These are phyloP conservation scores for Hydriomena furcata DNA, from an alignment of 2,888 invertebrate genomes.

Conservation along the genomic window DNA sequence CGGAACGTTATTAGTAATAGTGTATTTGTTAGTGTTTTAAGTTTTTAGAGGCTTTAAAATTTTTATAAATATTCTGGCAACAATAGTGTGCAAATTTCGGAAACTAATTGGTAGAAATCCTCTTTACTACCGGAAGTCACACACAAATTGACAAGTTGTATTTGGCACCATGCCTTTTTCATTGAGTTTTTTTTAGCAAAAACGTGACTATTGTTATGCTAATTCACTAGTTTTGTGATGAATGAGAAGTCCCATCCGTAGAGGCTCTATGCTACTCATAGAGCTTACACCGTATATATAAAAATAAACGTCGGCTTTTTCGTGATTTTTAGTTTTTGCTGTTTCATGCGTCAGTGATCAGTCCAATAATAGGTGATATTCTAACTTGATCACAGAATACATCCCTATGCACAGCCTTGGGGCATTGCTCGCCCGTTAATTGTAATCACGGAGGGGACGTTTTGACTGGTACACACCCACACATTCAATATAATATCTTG, in stretches of 20 bases:
- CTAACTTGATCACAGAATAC: constrained; percentile 5
- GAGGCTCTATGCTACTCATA: neutral
- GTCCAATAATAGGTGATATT: constrained; percentile 6
- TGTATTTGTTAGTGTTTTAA: neutral
- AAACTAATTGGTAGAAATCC: neutral
- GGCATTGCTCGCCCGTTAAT: constrained; percentile 20
- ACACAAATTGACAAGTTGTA: no score
- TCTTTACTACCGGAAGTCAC: no score
- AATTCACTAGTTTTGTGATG: no score
- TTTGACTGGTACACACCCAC: constrained; percentile 17
- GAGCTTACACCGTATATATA: neutral
- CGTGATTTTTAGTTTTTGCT: constrained; percentile 5
- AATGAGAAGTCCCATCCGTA: neutral
- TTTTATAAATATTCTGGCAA: no score
- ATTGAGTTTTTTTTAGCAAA: no score
- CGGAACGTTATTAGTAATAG: constrained; percentile 6
- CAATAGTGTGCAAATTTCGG: neutral
- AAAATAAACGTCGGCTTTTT: no score
- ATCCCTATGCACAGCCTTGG: constrained; percentile 6
- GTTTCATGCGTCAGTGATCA: neutral
- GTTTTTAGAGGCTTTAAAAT: no score
- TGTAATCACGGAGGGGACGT: constrained; percentile 21
- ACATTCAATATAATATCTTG: constrained; percentile 13
- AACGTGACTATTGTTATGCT: no score
- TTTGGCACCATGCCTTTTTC: no score